These are phyloP conservation scores for Triplophysa tibetana DNA, from an alignment of 2,113 vertebrate species.

Conservation along the genomic window DNA sequence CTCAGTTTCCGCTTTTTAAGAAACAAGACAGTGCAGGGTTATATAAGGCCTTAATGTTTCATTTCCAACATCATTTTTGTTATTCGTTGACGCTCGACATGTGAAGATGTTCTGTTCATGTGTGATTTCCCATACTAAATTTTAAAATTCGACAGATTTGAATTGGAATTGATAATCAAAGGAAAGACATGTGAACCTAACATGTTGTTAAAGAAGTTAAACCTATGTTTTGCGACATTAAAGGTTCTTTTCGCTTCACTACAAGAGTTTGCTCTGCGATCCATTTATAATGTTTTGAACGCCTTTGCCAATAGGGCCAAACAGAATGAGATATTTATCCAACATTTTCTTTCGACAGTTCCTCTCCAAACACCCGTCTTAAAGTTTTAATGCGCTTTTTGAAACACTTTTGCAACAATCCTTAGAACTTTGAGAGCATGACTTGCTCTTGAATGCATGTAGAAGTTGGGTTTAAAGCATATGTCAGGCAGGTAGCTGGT, in stretches of 20 bases:
- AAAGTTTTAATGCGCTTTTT: background rate
- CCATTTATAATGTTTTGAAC: conserved; percentile 4
- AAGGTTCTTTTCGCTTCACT: background rate
- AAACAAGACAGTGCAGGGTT: background rate
- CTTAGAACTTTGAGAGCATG: background rate
- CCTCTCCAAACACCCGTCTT: background rate
- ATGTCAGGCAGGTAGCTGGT: background rate
- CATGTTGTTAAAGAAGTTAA: background rate
- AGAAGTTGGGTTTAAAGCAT: background rate
- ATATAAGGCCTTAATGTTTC: background rate
- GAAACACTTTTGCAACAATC: background rate
- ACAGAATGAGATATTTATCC: conserved; percentile 19
- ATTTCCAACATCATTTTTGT: background rate
- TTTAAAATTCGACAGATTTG: background rate
- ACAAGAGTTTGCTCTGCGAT: conserved; percentile 3
- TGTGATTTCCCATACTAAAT: background rate
- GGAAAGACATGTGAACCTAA: background rate
- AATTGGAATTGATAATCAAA: background rate
- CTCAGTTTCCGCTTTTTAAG: conserved; percentile 27
- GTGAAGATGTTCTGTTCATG: background rate
- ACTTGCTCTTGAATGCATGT: background rate
- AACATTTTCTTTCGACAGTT: background rate
- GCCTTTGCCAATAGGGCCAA: background rate
- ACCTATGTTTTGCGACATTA: conserved; percentile 4
- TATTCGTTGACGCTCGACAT: background rate